These are phyloP conservation scores for Caenorhabditis afra DNA, from an alignment of 2,888 invertebrate genomes.

Conservation along the genomic window DNA sequence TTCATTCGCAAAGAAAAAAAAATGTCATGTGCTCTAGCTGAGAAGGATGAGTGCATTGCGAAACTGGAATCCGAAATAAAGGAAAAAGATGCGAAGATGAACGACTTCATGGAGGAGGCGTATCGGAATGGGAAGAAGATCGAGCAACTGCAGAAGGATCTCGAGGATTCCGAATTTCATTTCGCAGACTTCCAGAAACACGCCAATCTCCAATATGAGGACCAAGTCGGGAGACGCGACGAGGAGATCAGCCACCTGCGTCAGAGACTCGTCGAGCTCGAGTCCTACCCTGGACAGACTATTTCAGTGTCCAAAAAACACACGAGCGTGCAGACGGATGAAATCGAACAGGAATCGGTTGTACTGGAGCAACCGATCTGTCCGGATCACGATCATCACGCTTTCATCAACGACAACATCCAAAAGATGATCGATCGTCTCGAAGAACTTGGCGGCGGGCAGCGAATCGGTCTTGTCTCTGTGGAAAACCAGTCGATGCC, in stretches of 20 bases:
- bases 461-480: neutral
- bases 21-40: too few relatives aligned
- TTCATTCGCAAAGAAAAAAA: neutral
- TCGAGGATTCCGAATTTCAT: neutral
- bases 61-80: slow-evolving; percentile 16
- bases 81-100: neutral
- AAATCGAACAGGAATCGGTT: neutral
- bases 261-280: slow-evolving; percentile 17
- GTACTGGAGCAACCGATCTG: neutral
- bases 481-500: neutral
- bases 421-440: slow-evolving; percentile 84
- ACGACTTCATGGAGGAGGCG: neutral
- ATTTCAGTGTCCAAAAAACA: slow-evolving; percentile 20
- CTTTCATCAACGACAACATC: slow-evolving; percentile 83
- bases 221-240: slow-evolving; percentile 22
- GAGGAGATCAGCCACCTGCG: slow-evolving; percentile 22
- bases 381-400: too few relatives aligned
- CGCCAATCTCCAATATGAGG: slow-evolving; percentile 30
- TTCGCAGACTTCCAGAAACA: slow-evolving; percentile 28
- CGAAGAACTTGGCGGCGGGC: slow-evolving; percentile 59
- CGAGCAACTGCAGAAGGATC: neutral
- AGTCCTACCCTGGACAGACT: slow-evolving; percentile 39
- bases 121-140: neutral
- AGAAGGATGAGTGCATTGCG: neutral
- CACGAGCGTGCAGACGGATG: slow-evolving; percentile 7